phyloP scores from a whole-genome alignment of 2,113 vertebrate genomes.

The Caranx melampygus region DNA sequence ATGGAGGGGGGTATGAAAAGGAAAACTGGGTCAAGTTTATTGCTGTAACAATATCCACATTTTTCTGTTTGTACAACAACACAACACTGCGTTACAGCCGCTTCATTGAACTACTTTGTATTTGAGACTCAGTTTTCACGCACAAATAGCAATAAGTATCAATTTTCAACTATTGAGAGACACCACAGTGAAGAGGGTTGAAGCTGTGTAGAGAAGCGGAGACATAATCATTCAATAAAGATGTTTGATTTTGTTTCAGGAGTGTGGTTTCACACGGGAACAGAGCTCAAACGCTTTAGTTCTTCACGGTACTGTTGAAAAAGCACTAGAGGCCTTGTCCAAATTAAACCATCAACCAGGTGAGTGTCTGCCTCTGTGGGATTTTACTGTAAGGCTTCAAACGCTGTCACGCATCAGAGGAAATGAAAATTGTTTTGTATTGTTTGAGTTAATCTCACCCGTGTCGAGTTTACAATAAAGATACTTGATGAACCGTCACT shows the following conservation, averaged over 20 bases:
- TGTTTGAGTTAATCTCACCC: background rate
- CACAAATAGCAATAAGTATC: too few species aligned
- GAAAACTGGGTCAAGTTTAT: background rate
- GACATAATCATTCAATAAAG: background rate
- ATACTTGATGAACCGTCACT: background rate
- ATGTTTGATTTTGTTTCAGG: constrained; percentile 58
- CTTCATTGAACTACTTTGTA: background rate
- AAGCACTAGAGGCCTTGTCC: constrained; percentile 63
- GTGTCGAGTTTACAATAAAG: background rate
- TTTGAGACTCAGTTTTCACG: background rate
- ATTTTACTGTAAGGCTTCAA: background rate
- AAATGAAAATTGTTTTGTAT: background rate
- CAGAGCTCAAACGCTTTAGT: constrained; percentile 81
- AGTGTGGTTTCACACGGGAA: constrained; percentile 69
- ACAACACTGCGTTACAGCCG: background rate
- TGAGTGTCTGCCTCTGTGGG: constrained; percentile 27
- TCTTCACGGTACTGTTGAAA: constrained; percentile 73
- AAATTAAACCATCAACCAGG: constrained; percentile 47
- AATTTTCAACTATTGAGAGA: background rate
- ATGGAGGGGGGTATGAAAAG: background rate
- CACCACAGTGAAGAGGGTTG: background rate
- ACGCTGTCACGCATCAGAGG: background rate
- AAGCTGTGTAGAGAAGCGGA: too few species aligned
- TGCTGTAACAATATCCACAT: background rate
- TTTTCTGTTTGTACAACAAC: background rate